Base-by-base conservation (phyloP, 2,113 vertebrate species). In the Glaucidium brasilianum region DNA sequence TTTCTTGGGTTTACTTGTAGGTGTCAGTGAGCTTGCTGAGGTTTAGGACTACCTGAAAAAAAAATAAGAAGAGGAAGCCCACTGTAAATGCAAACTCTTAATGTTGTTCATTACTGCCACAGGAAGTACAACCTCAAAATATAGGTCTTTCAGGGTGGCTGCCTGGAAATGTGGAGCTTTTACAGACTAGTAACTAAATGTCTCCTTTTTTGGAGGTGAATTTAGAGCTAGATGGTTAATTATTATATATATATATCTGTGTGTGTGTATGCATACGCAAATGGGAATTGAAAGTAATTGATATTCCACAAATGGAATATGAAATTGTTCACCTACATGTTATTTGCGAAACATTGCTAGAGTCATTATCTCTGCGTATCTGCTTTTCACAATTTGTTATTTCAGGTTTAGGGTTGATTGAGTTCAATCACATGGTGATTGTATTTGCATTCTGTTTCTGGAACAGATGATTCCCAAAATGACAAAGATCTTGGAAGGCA, bases 171-270 rank as follows among this genome's bases (percentile, higher is more conserved):
- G 25, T 45, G 34, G 19, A 78, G 34, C 47, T 92, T 74, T 75
- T 72, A 41, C 18, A 67, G 47, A 39, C 11, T 59, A 80, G 26
- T 53, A 67, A 45, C 19, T 69, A 60, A 64, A 69, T 80, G 17
- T 7, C 17, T 62, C 17, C 10, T 83, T 43, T 74, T 84, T 80
- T 37, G 34, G 34, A 71, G 23, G 16, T 64, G 11, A 79, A 35
- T 73, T 80, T 68, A 66, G 50, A 3, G 1, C 59, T 69, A 21
- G 11, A 5, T 77, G 17, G 6, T 89, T 91, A 39, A 66, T 79
- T 39, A 14, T 4, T 72, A 5, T 37, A 2, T 26, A 1, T 53
- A 8, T 30, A 2, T 62, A 10, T 50, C 4, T 55, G 2, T 72
- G 5, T 26, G 3, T 32, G 2, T 22, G 7, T 21, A 7, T 9